Conservation (phyloP, 2,113 vertebrate genomes). For the Melanocharis versteri region DNA sequence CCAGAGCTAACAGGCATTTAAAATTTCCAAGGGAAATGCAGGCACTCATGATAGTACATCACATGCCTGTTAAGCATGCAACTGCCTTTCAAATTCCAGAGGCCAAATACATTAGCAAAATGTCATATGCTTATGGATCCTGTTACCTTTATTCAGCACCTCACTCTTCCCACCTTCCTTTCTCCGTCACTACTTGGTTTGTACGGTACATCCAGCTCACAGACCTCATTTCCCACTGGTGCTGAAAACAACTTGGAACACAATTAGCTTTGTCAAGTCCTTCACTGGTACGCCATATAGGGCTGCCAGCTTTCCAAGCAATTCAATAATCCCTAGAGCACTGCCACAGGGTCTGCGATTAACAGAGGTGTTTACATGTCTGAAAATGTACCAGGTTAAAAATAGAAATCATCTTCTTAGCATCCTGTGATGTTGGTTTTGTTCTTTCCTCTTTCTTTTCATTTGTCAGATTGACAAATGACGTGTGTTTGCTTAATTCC, state of each 20-base stretch:
- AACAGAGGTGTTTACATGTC: conserved; percentile 61
- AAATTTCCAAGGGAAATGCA: not conserved
- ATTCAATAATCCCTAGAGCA: conserved; percentile 46
- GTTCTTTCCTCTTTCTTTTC: conserved; percentile 44
- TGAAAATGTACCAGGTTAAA: conserved; percentile 61
- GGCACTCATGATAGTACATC: not conserved
- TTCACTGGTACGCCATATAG: conserved; percentile 31
- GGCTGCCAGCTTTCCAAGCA: conserved; percentile 56
- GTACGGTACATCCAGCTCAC: conserved; percentile 42
- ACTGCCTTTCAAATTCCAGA: conserved; percentile 42
- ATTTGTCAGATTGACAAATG: conserved; percentile 10
- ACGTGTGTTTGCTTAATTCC: not conserved
- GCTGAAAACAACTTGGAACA: conserved; percentile 54
- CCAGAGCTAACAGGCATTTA: not conserved
- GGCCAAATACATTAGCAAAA: conserved; percentile 19
- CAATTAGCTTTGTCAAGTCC: conserved; percentile 51
- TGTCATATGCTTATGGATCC: conserved; percentile 42
- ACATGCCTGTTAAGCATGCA: not conserved
- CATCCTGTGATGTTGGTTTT: conserved; percentile 31
- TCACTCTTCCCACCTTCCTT: not conserved
- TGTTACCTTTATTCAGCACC: conserved; percentile 33
- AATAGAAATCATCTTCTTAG: conserved; percentile 54
- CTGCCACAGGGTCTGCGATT: conserved; percentile 23
- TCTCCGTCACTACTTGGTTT: not conserved
- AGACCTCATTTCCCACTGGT: conserved; percentile 26